Conservation (phyloP, 2,797 vertebrate species). For the Gymnodraco acuticeps region DNA sequence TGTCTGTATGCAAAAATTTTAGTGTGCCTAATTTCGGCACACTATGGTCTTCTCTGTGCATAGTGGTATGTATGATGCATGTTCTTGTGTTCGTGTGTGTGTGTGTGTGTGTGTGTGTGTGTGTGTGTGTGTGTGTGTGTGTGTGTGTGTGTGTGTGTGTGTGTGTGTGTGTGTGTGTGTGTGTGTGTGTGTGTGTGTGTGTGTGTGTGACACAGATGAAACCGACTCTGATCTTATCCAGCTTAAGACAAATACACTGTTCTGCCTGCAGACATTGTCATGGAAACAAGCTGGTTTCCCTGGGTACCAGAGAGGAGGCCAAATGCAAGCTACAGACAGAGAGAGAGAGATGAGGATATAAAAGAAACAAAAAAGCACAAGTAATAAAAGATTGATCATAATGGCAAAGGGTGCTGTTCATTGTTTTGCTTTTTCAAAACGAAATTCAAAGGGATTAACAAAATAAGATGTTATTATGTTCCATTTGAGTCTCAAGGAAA, state of each 20-base stretch:
- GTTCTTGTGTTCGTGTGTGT: no score
- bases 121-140: neutral
- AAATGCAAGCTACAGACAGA: slow-evolving; percentile 63
- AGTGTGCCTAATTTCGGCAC: slow-evolving; percentile 1
- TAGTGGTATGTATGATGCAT: slow-evolving; percentile 34
- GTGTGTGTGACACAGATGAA: slow-evolving; percentile 74
- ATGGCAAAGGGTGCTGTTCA: slow-evolving; percentile 36
- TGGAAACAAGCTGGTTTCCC: slow-evolving; percentile 84
- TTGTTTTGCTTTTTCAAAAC: slow-evolving; percentile 37
- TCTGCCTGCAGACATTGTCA: slow-evolving; percentile 83
- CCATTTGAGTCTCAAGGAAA: slow-evolving; percentile 26
- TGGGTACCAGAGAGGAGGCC: slow-evolving; percentile 78
- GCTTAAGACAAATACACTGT: slow-evolving; percentile 83
- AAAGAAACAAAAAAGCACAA: slow-evolving; percentile 62
- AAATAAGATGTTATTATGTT: slow-evolving; percentile 26
- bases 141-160: no score
- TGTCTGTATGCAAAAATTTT: slow-evolving; percentile 11
- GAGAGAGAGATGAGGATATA: slow-evolving; percentile 54
- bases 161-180: neutral
- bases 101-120: neutral
- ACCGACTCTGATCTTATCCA: slow-evolving; percentile 82
- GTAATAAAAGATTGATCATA: slow-evolving; percentile 53
- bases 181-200: slow-evolving; percentile 29
- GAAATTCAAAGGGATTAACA: slow-evolving; percentile 41
- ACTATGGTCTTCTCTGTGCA: slow-evolving; percentile 13